Evolutionary conservation across 1,140 invertebrate genomes (phyloP), one percentile per base, ranked within the genome.

Genomic region (Hetaerina americana): DNA sequence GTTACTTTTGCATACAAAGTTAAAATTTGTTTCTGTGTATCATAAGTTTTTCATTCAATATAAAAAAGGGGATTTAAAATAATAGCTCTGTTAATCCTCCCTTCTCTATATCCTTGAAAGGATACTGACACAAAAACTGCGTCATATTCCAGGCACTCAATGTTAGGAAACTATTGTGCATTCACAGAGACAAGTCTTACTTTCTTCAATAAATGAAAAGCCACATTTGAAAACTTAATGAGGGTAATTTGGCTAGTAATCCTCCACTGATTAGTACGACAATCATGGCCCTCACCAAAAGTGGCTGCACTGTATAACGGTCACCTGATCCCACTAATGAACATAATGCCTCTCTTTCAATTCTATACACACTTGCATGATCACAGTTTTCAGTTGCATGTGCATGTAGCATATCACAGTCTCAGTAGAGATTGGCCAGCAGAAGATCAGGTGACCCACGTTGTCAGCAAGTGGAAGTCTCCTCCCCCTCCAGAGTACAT

Each of bases 401-500:
- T 57, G 40, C 40, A 57, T 57, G 40, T 57, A 57, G 40, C 10
- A 57, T 57, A 57, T 57, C 40, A 57, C 40, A 57, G 40, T 57
- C 40, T 57, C 40, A 71, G 71, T 71, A 70, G 26, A 72, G 74
- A 68, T 74, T 74, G 74, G 78, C 78, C 77, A 81, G 77, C 76
- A 80, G 75, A 75, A 76, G 81, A 81, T 82, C 81, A 82, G 82
- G 81, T 82, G 81, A 82, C 82, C 78, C 76, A 76, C 76, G 77
- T 74, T 80, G 83, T 84, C 82, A 85, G 83, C 85, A 85, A 72
- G 81, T 81, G 69, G 83, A 83, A 22, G 80, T 83, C 74, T 85
- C 80, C 79, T 93, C 91, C 72, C 92, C 92, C 81, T 94, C 92
- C 76, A 95, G 86, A 72, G 91, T 95, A 82, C 90, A 94, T 69